Base-by-base conservation (phyloP, 2,888 invertebrate genomes). In the Ptilodon capucinus region DNA sequence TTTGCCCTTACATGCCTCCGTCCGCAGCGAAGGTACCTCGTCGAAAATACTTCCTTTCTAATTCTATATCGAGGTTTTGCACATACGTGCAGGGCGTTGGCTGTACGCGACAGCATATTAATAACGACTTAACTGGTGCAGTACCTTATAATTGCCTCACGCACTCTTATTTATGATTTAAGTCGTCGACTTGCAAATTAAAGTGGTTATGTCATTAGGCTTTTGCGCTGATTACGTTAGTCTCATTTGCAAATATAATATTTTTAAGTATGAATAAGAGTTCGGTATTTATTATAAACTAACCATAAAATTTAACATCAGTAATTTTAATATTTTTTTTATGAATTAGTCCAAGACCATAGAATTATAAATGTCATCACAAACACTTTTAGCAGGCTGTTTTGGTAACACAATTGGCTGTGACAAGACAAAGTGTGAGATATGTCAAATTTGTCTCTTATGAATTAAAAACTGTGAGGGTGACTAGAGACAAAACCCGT, bases 101-200 rank as follows among this genome's bases (percentile, higher is more conserved):
- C 51, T 60, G 54, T 61, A 25, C 52, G 51, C 45, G 39, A 45
- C 60, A 64, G 72, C 68, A 71, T 64, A 67, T 64, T 68, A 61
- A 57, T 47, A 49, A 48, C 44, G 57, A 47, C 44, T 51, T 48
- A 54, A 63, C 54, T 36, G 42, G 52, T 17, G 9, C 9, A 17
- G 30, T 23, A 23, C 4, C 8, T 4, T 7, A 23, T 23, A 23
- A 28, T 28, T n/a, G 28, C 4, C 21, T 21, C 21, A n/a, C n/a
- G n/a, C 21, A 11, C 9, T 11, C 9, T 5, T 23, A 30, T 13
- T 13, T 30, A n/a, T n/a, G 9, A 8, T 13, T 23, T 30, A 14
- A 32, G 14, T 32, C 14, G 14, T 14, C 14, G 14, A 14, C 32
- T 32, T 32, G 32, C 1, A 32, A 14, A 32, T 28, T 28, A 4